phyloP scores from a whole-genome alignment of 1,140 invertebrate genomes.

The Drosophila pseudoananassae region DNA sequence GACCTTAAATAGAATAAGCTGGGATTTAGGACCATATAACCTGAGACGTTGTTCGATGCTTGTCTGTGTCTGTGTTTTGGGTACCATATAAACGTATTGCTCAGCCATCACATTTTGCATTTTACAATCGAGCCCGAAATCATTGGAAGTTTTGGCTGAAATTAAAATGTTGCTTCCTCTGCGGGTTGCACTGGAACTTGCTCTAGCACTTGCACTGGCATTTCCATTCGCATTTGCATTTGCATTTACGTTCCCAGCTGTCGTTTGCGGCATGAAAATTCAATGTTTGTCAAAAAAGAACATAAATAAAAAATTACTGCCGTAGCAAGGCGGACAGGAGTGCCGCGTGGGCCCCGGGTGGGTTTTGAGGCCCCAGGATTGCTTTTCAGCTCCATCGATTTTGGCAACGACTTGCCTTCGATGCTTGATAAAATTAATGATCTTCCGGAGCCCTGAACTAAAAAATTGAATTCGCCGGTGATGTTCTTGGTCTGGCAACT shows the following conservation, averaged over 20 bases:
- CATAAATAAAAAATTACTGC: constrained; percentile 15
- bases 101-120: neutral
- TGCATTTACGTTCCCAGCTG: neutral
- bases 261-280: constrained; percentile 58
- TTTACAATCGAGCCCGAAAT: neutral
- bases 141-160: neutral
- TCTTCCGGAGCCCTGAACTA: constrained; percentile 64
- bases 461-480: constrained; percentile 46
- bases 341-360: constrained; percentile 26
- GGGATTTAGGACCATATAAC: neutral
- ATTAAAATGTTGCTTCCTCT: constrained; percentile 1
- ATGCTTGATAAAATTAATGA: constrained; percentile 59
- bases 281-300: constrained; percentile 44
- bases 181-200: neutral
- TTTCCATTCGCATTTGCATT: neutral
- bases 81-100: too few relatives aligned
- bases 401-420: constrained; percentile 30
- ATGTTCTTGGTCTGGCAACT: neutral
- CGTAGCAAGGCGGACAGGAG: neutral
- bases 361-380: constrained; percentile 49
- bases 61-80: neutral
- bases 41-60: too few relatives aligned
- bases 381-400: constrained; percentile 58
- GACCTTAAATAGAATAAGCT: neutral
- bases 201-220: constrained; percentile 1